These are phyloP conservation scores for Dipus sagitta DNA, from an alignment of 2,797 vertebrate species.

Conservation along the genomic window DNA sequence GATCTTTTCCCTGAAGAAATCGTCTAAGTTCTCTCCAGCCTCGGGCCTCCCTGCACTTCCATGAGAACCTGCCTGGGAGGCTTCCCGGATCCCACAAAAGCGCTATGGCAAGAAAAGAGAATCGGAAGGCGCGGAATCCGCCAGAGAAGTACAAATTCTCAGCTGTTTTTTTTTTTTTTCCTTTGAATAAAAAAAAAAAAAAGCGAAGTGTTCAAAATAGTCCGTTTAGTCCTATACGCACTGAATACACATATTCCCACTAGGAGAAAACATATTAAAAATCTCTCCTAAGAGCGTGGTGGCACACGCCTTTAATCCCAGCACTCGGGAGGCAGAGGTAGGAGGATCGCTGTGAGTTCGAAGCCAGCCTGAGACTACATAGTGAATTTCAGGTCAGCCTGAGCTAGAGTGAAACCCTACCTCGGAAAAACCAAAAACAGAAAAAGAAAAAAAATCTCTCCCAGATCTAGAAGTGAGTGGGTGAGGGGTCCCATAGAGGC, in stretches of 20 bases:
- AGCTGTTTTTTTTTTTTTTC: not conserved
- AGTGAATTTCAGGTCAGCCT: too few species aligned
- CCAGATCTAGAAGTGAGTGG: not conserved
- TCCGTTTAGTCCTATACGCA: not conserved
- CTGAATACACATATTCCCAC: not conserved
- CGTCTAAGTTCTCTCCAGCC: not conserved
- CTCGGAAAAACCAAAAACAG: too few species aligned
- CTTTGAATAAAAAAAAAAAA: not conserved
- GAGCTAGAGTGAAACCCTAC: too few species aligned
- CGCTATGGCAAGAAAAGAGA: rapidly evolving
- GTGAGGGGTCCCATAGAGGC: not conserved
- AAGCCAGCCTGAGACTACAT: too few species aligned
- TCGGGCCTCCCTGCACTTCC: not conserved
- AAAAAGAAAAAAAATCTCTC: not conserved
- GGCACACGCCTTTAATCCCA: too few species aligned
- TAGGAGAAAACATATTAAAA: not conserved
- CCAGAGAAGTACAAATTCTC: not conserved
- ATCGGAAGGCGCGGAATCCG: not conserved
- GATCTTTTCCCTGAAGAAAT: constrained; percentile 80
- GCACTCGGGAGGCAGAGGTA: too few species aligned
- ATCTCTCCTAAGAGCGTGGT: not conserved
- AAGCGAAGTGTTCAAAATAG: not conserved
- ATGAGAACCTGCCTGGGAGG: too few species aligned
- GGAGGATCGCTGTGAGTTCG: too few species aligned
- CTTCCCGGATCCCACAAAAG: not conserved